Base-by-base conservation (phyloP, 2,888 invertebrate species). In the Eumacrocentrus americanus region DNA sequence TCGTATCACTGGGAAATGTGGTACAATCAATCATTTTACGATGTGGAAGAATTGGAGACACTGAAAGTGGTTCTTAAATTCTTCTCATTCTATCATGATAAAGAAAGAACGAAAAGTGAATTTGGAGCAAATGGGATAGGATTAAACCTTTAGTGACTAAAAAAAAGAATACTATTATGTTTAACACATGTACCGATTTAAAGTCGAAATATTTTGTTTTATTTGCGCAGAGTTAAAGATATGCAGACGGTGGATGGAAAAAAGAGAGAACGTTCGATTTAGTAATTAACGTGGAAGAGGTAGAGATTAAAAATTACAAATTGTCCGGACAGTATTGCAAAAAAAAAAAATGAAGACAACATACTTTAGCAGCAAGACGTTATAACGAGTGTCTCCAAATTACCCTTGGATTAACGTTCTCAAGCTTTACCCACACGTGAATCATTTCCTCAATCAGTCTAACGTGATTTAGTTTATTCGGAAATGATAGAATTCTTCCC, bases 161-260 rank as follows among this genome's bases (percentile, higher is more conserved):
- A 55, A 67, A 58, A 64, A 63, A 67, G n/a, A 68, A 61, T 52
- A 60, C 60, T 60, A 66, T 63, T 67, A 66, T 59, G 60, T 63
- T 61, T 64, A 62, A 54, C 29, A 42, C 16, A 40, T 64, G 37
- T 23, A 61, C 60, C 57, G 54, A 58, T 61, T 18, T 62, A 59
- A 54, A 58, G 61, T 64, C 61, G 60, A 57, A 63, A 60, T 62
- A 64, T 56, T 60, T 25, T 61, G 44, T 66, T 66, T 58, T 60
- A 61, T 53, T 23, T 29, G 29, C 9, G 29, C 7, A 37, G 16
- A 53, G 38, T 52, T 52, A 23, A 37, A 37, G 12, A 62, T 60
- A 53, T 47, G 40, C 35, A 38, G 9, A 25, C 37, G 29, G 18
- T 22, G 9, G 34, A 51, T 37, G 12, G 37, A 51, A 48, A 3